phyloP scores from a whole-genome alignment of 1,140 invertebrate species.

The Psix sp. region DNA sequence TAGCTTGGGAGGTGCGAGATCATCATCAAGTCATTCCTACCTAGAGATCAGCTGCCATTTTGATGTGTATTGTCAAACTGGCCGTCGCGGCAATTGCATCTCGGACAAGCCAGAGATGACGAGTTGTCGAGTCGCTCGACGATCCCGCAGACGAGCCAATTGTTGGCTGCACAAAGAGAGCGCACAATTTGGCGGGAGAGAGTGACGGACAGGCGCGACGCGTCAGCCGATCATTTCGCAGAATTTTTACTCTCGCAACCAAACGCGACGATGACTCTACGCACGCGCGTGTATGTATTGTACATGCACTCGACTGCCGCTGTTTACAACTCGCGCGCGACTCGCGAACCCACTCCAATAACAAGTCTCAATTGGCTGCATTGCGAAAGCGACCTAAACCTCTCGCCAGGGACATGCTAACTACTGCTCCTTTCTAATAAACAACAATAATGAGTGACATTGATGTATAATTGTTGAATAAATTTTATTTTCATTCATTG shows the following conservation, averaged over 20 bases:
- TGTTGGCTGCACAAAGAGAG: not conserved
- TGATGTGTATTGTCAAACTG: conserved; percentile 50
- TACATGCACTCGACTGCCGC: too few species aligned
- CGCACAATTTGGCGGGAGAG: not conserved
- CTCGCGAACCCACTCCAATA: too few species aligned
- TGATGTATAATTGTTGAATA: too few species aligned
- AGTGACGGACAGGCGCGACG: not conserved
- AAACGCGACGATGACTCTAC: conserved; percentile 6
- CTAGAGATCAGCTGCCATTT: conserved; percentile 57
- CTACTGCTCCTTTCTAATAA: too few species aligned
- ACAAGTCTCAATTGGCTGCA: too few species aligned
- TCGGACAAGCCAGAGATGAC: not conserved
- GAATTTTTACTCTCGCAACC: conserved; percentile 5
- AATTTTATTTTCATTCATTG: too few species aligned
- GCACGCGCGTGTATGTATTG: not conserved
- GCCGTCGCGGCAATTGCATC: conserved; percentile 21
- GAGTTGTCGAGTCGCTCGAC: not conserved
- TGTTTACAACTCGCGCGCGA: too few species aligned
- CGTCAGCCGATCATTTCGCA: conserved; percentile 18
- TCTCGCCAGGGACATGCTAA: too few species aligned
- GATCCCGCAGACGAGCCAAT: not conserved
- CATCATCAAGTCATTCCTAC: conserved; percentile 31
- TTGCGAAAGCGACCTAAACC: too few species aligned
- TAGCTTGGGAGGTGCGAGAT: not conserved
- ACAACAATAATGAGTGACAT: too few species aligned